Evolutionary conservation across 2,113 vertebrate genomes (phyloP), one percentile per base, ranked within the genome.

Genomic region (Peucedramus taeniatus): DNA sequence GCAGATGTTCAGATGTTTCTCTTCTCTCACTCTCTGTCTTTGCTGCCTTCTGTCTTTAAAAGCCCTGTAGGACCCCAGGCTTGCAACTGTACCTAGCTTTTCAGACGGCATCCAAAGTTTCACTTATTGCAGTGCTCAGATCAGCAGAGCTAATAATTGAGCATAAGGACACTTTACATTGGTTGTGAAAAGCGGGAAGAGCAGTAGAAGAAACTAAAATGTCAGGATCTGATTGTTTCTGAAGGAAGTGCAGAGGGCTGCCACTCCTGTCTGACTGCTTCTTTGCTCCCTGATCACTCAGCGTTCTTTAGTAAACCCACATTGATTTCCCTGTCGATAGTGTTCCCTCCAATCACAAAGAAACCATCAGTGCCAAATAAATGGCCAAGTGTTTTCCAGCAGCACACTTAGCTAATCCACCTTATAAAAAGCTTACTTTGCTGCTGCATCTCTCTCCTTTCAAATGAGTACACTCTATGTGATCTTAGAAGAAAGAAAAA

Each of bases 301-400:
- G 61, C 4, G 2, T 95, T 88, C 95, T 95, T 82, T 68, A 93
- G 96, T 92, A 97, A 97, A 94, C 87, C 66, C 74, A 81, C 91
- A 97, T 97, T 95, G 97, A 98, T 97, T 98, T 98, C 96, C 83
- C 91, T 95, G 92, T 95, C 93, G 4, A 97, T 97, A 96, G 79
- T 65, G 95, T 91, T 97, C 96, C 93, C 59, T 97, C 96, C 96
- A 94, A 97, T 96, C 97, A 96, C 93, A 97, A 92, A 97, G 82
- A 96, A 97, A 96, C 84, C 12, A 31, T 90, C 93, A 91, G 87
- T 93, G 78, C 91, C 82, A 93, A 97, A 96, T 69, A 91, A 96
- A 97, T 80, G 93, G 90, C 68, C 88, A 77, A 94, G 86, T 94
- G 78, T 96, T 97, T 97, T 95, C 90, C 90, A 93, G 79, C 89